Evolutionary conservation across 2,888 invertebrate genomes (phyloP), one percentile per base, ranked within the genome.

Genomic region (Ophion costatus): DNA sequence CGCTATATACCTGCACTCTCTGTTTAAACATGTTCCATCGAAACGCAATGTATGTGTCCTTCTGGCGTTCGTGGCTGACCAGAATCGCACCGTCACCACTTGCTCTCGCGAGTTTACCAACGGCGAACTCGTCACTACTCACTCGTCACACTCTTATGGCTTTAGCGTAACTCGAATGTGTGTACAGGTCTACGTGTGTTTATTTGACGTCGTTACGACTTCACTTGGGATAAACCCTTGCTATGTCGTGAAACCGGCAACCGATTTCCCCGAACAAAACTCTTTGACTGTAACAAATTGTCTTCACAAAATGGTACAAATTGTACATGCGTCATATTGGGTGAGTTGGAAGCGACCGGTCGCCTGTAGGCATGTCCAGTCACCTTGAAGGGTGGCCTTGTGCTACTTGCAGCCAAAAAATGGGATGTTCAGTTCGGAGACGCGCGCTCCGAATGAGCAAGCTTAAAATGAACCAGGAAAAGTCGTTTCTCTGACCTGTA

Each of bases 251-350:
- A 79, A 78, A 84, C 81, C 77, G 69, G 67, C 67, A 73, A 81
- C 63, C 74, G 59, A 57, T 56, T 42, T 51, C 59, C 66, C 51
- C 69, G 64, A 76, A 80, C 80, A 51, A 70, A 78, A 78, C 64
- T 74, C 75, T 79, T 71, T 64, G 66, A 81, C 81, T 81, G 81
- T 82, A 81, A 84, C 84, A 84, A 84, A 84, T 84, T 82, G 84
- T 84, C 74, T 78, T 81, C 78, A 75, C 77, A 71, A 84, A 84
- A 84, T 84, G 78, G 74, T 67, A 59, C 64, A 14, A 17, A n/a
- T 9, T 51, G 20, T 42, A 11, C 7, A 5, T 7, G 38, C 7
- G 7, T 38, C 9, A 38, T 38, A 38, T 38, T 7, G 7, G 38
- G 38, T 38, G 38, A 2, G 38, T 9, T 38, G 38, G 9, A 38